Percentiles rank a stretch among this genome's conserved stretches.
Evolutionary conservation across 2,113 vertebrate species (phyloP).

Genomic region (Notechis scutatus): DNA sequence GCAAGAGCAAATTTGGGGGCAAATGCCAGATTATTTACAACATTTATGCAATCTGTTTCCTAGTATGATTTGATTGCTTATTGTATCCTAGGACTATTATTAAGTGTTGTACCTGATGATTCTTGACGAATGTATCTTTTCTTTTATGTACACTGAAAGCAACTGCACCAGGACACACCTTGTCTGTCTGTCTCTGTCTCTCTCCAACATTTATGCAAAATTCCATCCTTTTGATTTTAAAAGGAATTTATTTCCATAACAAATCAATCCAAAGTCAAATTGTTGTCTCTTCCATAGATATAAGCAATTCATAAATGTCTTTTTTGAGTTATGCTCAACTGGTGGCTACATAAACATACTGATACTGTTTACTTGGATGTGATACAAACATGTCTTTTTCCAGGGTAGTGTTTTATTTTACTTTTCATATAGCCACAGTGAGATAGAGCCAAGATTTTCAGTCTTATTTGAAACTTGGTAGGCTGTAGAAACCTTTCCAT

Average conservation of each 20-base stretch:
- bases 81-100: too few relatives aligned
- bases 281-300: not conserved
- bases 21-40: not conserved
- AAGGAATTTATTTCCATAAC: not conserved
- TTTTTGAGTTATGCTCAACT: not conserved
- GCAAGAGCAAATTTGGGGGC: not conserved
- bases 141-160: too few relatives aligned
- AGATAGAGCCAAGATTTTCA: not conserved
- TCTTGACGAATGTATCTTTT: too few relatives aligned
- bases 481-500: not conserved
- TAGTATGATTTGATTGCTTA: too few relatives aligned
- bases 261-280: not conserved
- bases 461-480: not conserved
- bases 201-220: not conserved
- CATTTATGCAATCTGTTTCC: too few relatives aligned
- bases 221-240: not conserved
- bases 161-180: too few relatives aligned
- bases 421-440: not conserved
- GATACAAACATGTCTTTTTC: not conserved
- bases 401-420: not conserved
- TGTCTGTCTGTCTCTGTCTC: too few relatives aligned
- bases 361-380: not conserved
- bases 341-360: not conserved
- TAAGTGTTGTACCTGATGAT: too few relatives aligned
- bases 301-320: not conserved